Evolutionary conservation across 2,888 invertebrate genomes (phyloP).

Genomic region (Eristalis arbustorum): DNA sequence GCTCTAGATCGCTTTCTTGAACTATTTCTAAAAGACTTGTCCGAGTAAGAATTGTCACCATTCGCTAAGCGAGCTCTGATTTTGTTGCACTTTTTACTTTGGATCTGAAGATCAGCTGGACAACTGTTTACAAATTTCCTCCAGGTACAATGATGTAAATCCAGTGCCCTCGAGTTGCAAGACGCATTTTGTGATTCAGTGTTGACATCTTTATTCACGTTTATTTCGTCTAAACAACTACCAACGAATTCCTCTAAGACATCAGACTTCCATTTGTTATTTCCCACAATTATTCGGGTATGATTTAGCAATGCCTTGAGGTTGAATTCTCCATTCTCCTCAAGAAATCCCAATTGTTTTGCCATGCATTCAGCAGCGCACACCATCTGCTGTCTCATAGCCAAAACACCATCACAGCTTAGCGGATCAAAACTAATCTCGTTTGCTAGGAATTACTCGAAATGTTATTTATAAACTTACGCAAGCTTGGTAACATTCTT

Average conservation of each 20-base stretch:
- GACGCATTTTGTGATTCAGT: neutral
- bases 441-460: slow-evolving; percentile 18
- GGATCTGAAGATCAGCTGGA: slow-evolving; percentile 71
- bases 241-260: slow-evolving; percentile 67
- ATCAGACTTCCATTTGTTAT: slow-evolving; percentile 58
- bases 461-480: neutral
- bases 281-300: slow-evolving; percentile 53
- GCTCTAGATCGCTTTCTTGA: neutral
- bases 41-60: neutral
- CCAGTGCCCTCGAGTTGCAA: slow-evolving; percentile 63
- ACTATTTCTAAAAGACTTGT: neutral
- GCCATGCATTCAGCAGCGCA: slow-evolving; percentile 72
- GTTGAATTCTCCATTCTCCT: slow-evolving; percentile 66
- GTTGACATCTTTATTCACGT: neutral
- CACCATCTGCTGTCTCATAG: slow-evolving; percentile 64
- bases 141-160: slow-evolving; percentile 71
- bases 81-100: slow-evolving; percentile 67
- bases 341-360: slow-evolving; percentile 60
- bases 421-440: slow-evolving; percentile 70
- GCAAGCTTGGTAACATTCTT: slow-evolving; percentile 28
- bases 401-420: slow-evolving; percentile 69
- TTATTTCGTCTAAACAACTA: slow-evolving; percentile 54
- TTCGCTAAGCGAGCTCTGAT: slow-evolving; percentile 53
- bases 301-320: slow-evolving; percentile 62
- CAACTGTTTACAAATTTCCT: slow-evolving; percentile 70